Evolutionary conservation across 1,140 invertebrate species (phyloP).

Genomic region (Coenobita brevimanus): DNA sequence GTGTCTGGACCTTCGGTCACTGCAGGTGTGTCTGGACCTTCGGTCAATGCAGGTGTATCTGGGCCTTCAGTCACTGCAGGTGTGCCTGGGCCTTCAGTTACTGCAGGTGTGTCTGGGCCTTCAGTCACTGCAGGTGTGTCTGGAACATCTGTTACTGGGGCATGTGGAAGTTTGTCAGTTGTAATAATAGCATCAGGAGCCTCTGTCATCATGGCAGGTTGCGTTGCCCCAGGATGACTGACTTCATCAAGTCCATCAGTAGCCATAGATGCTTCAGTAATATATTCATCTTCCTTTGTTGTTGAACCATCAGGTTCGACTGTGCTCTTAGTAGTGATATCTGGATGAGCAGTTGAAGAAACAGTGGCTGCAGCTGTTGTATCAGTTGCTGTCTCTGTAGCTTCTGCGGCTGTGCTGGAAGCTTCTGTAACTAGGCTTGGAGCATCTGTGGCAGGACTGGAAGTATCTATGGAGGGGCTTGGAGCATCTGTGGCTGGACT

Average conservation of each 20-base stretch:
- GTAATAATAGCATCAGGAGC: no score
- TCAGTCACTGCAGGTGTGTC: not conserved
- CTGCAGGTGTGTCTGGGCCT: no score
- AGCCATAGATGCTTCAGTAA: not conserved
- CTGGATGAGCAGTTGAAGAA: not conserved
- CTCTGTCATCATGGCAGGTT: conserved; percentile 15
- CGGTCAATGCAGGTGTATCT: not conserved
- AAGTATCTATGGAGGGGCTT: not conserved
- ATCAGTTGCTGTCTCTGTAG: not conserved
- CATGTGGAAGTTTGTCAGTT: not conserved
- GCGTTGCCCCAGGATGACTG: not conserved
- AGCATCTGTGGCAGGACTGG: no score
- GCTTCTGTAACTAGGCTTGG: no score
- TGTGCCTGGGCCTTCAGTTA: not conserved
- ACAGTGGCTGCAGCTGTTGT: not conserved
- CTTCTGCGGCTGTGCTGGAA: not conserved
- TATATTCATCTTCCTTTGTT: no score
- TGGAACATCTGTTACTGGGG: no score
- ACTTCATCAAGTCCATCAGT: not conserved
- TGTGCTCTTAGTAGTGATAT: no score
- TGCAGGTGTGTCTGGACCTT: not conserved
- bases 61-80: not conserved
- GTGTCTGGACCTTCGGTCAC: not conserved
- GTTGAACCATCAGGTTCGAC: no score
- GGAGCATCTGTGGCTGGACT: not conserved